Evolutionary conservation across 2,113 vertebrate genomes (phyloP).

Genomic region (Crotophaga sulcirostris): DNA sequence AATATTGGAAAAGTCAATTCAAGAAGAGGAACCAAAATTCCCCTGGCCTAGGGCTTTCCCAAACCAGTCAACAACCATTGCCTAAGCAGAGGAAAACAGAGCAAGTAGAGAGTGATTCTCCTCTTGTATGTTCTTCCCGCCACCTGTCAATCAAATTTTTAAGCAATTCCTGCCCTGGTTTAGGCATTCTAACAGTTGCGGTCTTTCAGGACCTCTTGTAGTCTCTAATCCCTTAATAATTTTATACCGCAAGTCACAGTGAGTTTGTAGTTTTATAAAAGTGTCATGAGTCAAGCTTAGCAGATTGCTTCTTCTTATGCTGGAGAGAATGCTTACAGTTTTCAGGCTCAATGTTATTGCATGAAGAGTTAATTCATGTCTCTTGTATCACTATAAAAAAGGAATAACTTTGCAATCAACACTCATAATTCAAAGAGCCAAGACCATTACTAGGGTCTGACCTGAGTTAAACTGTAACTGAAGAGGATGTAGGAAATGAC

Average conservation of each 20-base stretch:
- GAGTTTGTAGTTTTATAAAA: neutral
- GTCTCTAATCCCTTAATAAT: neutral
- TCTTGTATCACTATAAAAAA: neutral
- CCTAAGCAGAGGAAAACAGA: neutral
- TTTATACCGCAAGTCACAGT: neutral
- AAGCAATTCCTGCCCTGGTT: neutral
- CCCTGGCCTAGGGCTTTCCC: neutral
- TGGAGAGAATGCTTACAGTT: neutral
- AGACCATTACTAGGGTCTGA: neutral
- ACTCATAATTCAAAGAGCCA: neutral
- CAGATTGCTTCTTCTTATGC: neutral
- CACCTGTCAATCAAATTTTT: neutral
- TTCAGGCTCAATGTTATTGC: neutral
- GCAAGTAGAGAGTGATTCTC: neutral
- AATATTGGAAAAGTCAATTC: neutral
- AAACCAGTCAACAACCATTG: neutral
- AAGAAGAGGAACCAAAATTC: neutral
- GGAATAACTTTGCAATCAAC: neutral
- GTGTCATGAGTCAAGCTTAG: neutral
- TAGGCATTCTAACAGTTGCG: neutral
- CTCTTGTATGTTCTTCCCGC: neutral
- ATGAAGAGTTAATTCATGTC: neutral
- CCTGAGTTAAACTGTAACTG: neutral
- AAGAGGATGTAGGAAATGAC: neutral
- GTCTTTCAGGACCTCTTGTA: neutral